Evolutionary conservation across 2,888 invertebrate species (phyloP).

Genomic region (Folsomia manolachei): DNA sequence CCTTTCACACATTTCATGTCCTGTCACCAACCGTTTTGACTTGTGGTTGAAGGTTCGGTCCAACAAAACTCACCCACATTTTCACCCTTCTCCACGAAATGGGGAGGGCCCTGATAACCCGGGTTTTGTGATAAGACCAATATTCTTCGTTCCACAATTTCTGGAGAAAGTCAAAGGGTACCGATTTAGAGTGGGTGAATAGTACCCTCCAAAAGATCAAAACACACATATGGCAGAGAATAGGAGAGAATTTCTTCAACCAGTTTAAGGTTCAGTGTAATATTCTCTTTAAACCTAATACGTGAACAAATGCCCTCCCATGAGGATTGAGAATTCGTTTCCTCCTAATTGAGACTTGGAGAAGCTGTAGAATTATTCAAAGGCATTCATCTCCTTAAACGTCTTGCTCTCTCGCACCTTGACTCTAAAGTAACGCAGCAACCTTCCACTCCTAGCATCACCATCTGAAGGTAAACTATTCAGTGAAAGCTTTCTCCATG

Average conservation of each 20-base stretch:
- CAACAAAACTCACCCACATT: no score
- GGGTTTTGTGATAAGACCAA: no score
- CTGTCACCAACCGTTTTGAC: background rate
- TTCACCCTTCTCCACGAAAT: no score
- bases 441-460: background rate
- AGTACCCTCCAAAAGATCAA: background rate
- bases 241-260: background rate
- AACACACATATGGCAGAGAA: background rate
- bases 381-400: constrained; percentile 11
- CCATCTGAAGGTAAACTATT: no score
- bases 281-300: constrained; percentile 28
- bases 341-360: constrained; percentile 45
- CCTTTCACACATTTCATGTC: background rate
- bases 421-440: background rate
- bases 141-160: no score
- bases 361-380: constrained; percentile 46
- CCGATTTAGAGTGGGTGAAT: no score
- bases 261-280: background rate
- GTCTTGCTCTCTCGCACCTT: background rate
- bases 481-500: no score
- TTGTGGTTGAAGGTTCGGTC: no score
- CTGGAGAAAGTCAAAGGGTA: no score
- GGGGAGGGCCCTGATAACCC: no score
- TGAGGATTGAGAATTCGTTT: constrained; percentile 41
- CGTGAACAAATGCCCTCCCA: constrained; percentile 40